These are phyloP conservation scores for Danio tinwini DNA, from an alignment of 2,797 vertebrate genomes.

Conservation along the genomic window DNA sequence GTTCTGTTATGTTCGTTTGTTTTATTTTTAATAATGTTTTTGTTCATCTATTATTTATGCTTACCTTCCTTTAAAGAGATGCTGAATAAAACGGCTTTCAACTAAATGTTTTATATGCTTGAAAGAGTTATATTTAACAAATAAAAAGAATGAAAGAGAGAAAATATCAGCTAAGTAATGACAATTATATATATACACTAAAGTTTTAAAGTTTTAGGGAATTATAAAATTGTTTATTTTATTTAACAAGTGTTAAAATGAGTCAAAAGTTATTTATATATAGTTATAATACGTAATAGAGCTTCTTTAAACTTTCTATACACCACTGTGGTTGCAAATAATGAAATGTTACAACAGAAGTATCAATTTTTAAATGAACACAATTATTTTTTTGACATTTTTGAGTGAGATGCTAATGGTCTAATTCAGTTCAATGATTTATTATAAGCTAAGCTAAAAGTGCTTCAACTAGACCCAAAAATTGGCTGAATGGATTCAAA, in stretches of 20 bases:
- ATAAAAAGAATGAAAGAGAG: no score
- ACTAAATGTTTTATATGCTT: background rate
- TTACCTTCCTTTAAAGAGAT: slow-evolving; percentile 4
- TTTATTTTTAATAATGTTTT: background rate
- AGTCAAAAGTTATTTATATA: background rate
- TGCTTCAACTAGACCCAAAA: no score
- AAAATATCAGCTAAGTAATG: background rate
- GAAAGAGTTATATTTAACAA: background rate
- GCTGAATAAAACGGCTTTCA: background rate
- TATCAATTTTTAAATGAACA: no score
- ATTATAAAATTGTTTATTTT: background rate
- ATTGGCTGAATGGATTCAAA: no score
- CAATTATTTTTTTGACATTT: no score
- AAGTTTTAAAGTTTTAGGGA: background rate
- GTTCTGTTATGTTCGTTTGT: background rate
- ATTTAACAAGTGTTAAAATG: background rate
- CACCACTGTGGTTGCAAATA: no score
- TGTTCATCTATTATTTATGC: background rate
- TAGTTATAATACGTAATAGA: no score
- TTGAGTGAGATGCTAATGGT: no score
- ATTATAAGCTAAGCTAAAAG: no score
- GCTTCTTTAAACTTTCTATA: no score
- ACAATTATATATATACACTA: background rate
- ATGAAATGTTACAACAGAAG: no score
- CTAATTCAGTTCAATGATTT: no score